phyloP scores from a whole-genome alignment of 1,140 invertebrate genomes.

The Muscidifurax raptorellus region DNA sequence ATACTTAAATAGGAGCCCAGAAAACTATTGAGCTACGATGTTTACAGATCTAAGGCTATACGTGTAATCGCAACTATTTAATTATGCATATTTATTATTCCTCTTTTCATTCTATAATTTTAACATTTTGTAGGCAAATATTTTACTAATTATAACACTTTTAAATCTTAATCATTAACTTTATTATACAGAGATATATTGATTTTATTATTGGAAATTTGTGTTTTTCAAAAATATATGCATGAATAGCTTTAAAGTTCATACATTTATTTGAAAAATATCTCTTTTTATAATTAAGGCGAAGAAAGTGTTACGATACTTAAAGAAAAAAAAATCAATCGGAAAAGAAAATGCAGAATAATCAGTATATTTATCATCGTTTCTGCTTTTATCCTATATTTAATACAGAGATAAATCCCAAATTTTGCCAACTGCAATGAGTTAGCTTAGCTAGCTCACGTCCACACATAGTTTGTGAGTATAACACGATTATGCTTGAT shows the following conservation, averaged over 20 bases:
- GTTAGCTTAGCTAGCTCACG: too few species aligned
- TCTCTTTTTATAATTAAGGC: neutral
- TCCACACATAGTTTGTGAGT: too few species aligned
- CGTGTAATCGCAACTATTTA: neutral
- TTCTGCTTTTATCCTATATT: neutral
- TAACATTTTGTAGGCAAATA: neutral
- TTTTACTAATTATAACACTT: neutral
- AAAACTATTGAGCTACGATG: neutral
- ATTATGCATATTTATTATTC: neutral
- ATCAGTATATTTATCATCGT: neutral
- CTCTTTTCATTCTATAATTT: neutral
- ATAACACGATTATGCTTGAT: too few species aligned
- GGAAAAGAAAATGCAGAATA: neutral
- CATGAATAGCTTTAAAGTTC: neutral
- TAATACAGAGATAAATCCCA: neutral
- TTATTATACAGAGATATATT: neutral
- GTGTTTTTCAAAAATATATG: neutral
- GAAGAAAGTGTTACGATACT: neutral
- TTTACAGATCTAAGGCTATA: neutral
- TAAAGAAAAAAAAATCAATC: neutral
- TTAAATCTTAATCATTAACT: neutral
- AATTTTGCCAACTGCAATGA: neutral
- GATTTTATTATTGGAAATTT: neutral
- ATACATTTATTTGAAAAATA: neutral
- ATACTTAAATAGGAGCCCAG: neutral